Percentiles rank a stretch among this genome's conserved stretches.
Evolutionary conservation across 2,113 vertebrate genomes (phyloP).

Genomic region (Apteryx mantelli): DNA sequence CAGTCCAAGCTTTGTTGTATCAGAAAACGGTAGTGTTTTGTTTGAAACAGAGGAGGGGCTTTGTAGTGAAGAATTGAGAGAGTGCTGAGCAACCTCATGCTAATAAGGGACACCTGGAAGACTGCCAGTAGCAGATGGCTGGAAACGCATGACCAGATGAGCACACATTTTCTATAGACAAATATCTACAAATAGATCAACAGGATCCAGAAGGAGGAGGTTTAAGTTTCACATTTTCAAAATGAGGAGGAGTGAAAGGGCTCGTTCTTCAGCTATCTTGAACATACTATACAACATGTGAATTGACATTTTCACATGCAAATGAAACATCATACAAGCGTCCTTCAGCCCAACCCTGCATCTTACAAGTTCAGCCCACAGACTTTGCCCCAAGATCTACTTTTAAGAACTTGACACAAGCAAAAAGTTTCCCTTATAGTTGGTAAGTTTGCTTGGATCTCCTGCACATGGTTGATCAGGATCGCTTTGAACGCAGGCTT

Average conservation of each 20-base stretch:
- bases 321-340: neutral
- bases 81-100: conserved; percentile 46
- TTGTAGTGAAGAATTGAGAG: neutral
- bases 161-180: conserved; percentile 40
- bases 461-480: fast-evolving
- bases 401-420: neutral
- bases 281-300: fast-evolving
- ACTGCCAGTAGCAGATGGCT: conserved; percentile 35
- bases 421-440: neutral
- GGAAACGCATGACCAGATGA: conserved; percentile 47
- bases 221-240: conserved; percentile 28
- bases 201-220: conserved; percentile 8
- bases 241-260: neutral
- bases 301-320: neutral
- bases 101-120: conserved; percentile 39
- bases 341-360: neutral
- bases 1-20: neutral
- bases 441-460: neutral
- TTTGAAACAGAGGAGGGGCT: neutral
- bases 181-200: conserved; percentile 62
- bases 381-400: neutral
- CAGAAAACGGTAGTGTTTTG: neutral
- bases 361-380: neutral
- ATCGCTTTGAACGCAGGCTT: neutral
- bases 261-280: neutral